Conservation (phyloP, 2,888 invertebrate genomes). For the Melanchra persicariae region DNA sequence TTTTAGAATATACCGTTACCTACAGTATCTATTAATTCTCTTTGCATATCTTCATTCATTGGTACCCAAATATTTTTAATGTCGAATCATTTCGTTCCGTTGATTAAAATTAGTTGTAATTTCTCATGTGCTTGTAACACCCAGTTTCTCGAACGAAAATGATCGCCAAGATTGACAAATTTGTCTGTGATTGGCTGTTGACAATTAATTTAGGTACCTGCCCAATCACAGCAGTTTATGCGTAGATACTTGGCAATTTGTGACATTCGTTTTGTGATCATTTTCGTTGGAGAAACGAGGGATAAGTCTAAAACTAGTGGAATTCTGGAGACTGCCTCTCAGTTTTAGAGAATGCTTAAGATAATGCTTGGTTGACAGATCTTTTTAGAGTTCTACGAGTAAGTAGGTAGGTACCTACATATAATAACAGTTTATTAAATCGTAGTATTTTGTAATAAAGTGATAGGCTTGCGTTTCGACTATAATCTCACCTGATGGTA, state of each 20-base stretch:
- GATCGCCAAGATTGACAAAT: not conserved
- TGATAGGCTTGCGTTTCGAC: too few relatives aligned
- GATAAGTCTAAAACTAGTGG: not conserved
- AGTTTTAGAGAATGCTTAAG: too few relatives aligned
- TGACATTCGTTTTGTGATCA: not conserved
- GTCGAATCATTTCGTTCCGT: conserved; percentile 13
- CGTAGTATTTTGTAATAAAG: too few relatives aligned
- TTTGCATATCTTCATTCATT: not conserved
- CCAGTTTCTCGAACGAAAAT: not conserved
- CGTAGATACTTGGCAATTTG: too few relatives aligned
- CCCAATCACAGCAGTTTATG: not conserved
- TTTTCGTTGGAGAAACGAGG: not conserved
- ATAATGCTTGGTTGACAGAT: too few relatives aligned
- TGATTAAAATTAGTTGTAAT: not conserved
- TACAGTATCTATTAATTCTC: conserved; percentile 15
- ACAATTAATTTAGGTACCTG: not conserved
- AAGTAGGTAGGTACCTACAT: too few relatives aligned
- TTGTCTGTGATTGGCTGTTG: not conserved
- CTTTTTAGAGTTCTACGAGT: too few relatives aligned
- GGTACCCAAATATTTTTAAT: conserved; percentile 7
- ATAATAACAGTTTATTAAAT: too few relatives aligned
- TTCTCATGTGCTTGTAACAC: not conserved
- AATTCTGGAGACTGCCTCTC: not conserved
- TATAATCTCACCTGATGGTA: too few relatives aligned
- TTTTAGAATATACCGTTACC: conserved; percentile 18